Percentiles rank a stretch among this genome's conserved stretches.
phyloP scores from a whole-genome alignment of 2,888 invertebrate genomes.

The Dione vanillae region DNA sequence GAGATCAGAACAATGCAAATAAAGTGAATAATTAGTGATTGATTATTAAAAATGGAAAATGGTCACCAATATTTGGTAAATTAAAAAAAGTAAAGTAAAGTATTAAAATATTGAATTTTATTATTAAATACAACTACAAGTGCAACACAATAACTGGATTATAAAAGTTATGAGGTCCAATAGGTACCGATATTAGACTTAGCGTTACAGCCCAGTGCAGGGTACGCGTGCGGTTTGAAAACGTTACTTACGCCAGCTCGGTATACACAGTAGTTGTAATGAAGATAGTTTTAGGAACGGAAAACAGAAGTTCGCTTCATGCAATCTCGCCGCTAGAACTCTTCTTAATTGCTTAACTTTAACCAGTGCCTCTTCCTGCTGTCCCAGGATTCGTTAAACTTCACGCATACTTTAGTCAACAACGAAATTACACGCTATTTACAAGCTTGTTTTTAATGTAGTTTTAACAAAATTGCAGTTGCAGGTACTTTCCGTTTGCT shows the following conservation, averaged over 20 bases:
- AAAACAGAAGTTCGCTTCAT: constrained; percentile 76
- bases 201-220: constrained; percentile 26
- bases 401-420: constrained; percentile 65
- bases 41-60: not conserved
- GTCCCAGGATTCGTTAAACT: constrained; percentile 71
- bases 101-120: too few relatives aligned
- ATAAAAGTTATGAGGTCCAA: not conserved
- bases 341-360: constrained; percentile 83
- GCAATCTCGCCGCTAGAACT: constrained; percentile 75
- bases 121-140: not conserved
- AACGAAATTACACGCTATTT: constrained; percentile 51
- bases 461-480: constrained; percentile 41
- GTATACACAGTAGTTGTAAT: constrained; percentile 71
- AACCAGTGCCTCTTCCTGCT: constrained; percentile 66
- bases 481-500: constrained; percentile 20
- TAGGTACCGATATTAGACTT: not conserved
- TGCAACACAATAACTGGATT: not conserved
- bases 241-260: constrained; percentile 50
- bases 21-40: not conserved
- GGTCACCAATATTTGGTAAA: not conserved
- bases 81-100: too few relatives aligned
- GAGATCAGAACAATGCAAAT: not conserved
- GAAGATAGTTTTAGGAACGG: constrained; percentile 78
- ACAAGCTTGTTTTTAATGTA: constrained; percentile 43
- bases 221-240: constrained; percentile 50